A percentile compares a stretch with the other conserved stretches of the same genome.
These are phyloP conservation scores for Lamprotornis superbus DNA, from an alignment of 2,113 vertebrate genomes.

Conservation along the genomic window DNA sequence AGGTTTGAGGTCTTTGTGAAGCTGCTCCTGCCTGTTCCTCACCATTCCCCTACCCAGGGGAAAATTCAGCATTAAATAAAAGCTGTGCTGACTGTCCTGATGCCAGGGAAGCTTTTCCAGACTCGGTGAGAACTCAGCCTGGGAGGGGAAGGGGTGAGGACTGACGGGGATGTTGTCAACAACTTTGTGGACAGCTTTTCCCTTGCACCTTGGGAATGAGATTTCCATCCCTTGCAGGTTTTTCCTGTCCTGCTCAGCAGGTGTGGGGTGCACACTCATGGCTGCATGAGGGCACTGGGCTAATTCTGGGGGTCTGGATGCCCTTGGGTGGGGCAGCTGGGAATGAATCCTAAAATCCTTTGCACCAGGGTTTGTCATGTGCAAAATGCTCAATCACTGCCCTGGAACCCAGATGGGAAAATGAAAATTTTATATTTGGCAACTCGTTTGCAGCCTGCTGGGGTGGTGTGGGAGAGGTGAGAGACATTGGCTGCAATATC, in stretches of 20 bases:
- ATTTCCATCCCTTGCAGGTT: not conserved
- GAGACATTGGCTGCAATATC: fast-evolving
- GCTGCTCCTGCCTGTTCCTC: not conserved
- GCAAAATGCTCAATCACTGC: fast-evolving
- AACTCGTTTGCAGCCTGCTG: not conserved
- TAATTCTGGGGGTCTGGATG: not conserved
- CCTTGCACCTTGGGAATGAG: not conserved
- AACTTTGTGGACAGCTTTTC: not conserved
- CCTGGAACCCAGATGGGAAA: not conserved
- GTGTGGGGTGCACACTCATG: fast-evolving
- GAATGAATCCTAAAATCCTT: not conserved
- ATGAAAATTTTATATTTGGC: not conserved
- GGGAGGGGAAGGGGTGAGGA: not conserved
- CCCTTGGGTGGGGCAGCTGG: not conserved
- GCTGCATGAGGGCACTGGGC: not conserved
- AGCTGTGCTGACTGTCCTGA: not conserved
- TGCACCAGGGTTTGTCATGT: fast-evolving
- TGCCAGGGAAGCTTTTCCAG: not conserved
- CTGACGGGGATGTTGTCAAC: not conserved
- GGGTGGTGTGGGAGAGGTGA: not conserved
- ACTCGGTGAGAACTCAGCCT: not conserved
- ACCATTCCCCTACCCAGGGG: not conserved
- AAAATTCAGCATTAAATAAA: not conserved
- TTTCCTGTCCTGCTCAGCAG: not conserved
- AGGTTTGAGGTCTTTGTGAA: not conserved